Conservation (phyloP, 2,888 invertebrate genomes). For the Caenorhabditis drosophilae region DNA sequence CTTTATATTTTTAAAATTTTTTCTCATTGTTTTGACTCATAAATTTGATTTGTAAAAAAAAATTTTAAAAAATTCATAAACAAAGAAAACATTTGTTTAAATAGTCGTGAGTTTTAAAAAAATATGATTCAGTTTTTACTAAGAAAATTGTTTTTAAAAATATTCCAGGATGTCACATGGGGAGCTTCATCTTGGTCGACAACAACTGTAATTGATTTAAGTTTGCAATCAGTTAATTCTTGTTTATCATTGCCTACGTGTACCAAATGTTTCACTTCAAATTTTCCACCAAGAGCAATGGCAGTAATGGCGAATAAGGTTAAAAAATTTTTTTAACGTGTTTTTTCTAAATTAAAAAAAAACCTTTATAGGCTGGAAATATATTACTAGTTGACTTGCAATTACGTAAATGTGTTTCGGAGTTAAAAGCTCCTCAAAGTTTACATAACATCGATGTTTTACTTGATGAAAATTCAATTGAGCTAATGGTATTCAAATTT, state of each 20-base stretch:
- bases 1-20: no score
- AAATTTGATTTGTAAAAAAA: background rate
- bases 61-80: background rate
- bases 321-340: no score
- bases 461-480: slow-evolving; percentile 38
- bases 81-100: background rate
- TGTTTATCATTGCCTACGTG: slow-evolving; percentile 38
- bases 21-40: background rate
- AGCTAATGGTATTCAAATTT: slow-evolving; percentile 43
- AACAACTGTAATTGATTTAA: slow-evolving; percentile 31
- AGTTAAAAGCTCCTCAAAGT: slow-evolving; percentile 51
- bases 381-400: slow-evolving; percentile 51
- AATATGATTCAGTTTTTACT: no score
- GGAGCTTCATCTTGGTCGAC: slow-evolving; percentile 35
- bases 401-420: slow-evolving; percentile 42
- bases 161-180: slow-evolving; percentile 43
- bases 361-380: slow-evolving; percentile 45
- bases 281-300: slow-evolving; percentile 33
- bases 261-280: slow-evolving; percentile 39
- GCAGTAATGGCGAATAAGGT: slow-evolving; percentile 43
- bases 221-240: slow-evolving; percentile 22
- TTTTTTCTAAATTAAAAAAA: slow-evolving; percentile 6
- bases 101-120: background rate
- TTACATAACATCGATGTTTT: slow-evolving; percentile 53
- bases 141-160: no score